Percentiles rank a stretch among this genome's conserved stretches.
These are phyloP conservation scores for Steromphala cineraria DNA, from an alignment of 2,888 invertebrate genomes.

Conservation along the genomic window DNA sequence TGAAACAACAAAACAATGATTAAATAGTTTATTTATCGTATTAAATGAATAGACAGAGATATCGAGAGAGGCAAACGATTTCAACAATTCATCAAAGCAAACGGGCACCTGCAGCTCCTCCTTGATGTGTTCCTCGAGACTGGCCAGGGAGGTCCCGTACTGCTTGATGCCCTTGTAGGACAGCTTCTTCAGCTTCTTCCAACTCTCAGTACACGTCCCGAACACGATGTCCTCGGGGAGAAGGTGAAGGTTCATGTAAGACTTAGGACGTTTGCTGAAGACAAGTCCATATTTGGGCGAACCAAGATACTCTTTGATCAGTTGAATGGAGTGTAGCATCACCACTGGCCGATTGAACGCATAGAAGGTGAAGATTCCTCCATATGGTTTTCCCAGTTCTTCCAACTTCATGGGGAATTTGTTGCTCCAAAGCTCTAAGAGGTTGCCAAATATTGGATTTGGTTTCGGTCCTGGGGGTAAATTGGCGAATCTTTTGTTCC, in stretches of 20 bases:
- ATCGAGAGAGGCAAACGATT: too few relatives aligned
- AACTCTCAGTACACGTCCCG: background rate
- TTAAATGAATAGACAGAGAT: too few relatives aligned
- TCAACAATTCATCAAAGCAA: background rate
- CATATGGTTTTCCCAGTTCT: background rate
- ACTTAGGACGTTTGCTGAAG: background rate
- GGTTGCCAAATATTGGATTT: background rate
- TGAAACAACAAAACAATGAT: too few relatives aligned
- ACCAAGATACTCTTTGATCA: background rate
- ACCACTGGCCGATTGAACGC: background rate
- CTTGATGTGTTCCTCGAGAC: background rate
- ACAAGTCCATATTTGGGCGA: background rate
- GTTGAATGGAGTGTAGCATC: background rate
- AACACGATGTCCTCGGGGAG: background rate
- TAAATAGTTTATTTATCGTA: too few relatives aligned
- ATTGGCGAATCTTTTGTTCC: background rate
- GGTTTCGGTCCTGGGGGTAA: background rate
- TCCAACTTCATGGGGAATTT: background rate
- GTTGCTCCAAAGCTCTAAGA: background rate
- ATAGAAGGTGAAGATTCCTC: background rate
- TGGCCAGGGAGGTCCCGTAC: background rate
- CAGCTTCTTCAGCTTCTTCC: background rate
- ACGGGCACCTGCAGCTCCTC: constrained; percentile 9
- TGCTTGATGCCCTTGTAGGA: background rate
- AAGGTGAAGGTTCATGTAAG: background rate